phyloP scores from a whole-genome alignment of 2,797 vertebrate species.

The Phoebastria nigripes region DNA sequence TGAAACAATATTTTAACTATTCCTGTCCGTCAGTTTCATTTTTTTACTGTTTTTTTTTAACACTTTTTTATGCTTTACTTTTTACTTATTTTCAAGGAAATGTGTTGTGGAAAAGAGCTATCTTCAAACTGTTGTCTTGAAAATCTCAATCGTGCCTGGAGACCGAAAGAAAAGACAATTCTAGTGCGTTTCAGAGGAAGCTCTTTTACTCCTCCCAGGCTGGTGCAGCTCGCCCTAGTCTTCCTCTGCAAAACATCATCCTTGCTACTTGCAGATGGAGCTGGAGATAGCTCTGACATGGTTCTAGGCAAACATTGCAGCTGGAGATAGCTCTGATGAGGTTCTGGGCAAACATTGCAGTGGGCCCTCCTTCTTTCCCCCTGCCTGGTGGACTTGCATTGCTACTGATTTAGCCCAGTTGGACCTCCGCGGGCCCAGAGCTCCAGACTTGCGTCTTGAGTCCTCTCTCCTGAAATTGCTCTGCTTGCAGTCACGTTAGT shows the following conservation, averaged over 20 bases:
- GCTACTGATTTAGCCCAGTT: neutral
- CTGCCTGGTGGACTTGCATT: neutral
- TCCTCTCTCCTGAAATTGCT: neutral
- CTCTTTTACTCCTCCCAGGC: neutral
- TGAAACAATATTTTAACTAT: neutral
- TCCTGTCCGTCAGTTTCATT: neutral
- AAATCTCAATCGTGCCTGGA: neutral
- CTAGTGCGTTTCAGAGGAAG: neutral
- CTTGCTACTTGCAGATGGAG: neutral
- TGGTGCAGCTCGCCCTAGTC: neutral
- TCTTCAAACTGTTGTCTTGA: neutral
- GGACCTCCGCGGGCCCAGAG: neutral
- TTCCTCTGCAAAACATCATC: neutral
- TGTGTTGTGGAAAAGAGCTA: neutral
- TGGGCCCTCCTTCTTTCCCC: neutral
- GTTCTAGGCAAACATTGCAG: neutral
- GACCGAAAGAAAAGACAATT: neutral
- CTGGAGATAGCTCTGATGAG: neutral
- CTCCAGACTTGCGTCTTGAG: neutral
- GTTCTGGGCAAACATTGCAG: neutral
- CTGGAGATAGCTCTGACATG: neutral
- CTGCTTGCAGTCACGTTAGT: neutral
- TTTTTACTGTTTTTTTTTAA: neutral
- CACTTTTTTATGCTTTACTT: neutral
- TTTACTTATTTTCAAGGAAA: neutral